These are phyloP conservation scores for Paraescarpia echinospica DNA, from an alignment of 1,140 invertebrate species.

Conservation along the genomic window DNA sequence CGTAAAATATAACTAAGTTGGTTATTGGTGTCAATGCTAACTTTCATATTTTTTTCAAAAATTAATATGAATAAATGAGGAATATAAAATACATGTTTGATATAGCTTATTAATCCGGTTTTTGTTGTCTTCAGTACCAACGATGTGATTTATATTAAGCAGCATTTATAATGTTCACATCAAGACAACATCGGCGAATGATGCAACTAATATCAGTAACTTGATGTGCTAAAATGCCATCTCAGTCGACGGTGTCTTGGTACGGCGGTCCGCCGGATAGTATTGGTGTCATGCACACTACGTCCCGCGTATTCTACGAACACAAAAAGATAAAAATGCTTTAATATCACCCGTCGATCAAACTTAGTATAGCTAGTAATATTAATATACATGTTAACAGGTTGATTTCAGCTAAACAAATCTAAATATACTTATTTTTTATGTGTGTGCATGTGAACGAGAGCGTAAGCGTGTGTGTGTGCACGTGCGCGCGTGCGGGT, in stretches of 20 bases:
- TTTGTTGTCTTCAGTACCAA: no score
- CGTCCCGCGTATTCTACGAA: neutral
- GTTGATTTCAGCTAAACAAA: no score
- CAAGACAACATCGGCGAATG: no score
- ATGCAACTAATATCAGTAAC: neutral
- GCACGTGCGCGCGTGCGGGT: no score
- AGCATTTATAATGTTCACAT: no score
- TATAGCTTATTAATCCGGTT: no score
- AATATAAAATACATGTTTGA: no score
- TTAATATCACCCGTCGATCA: neutral
- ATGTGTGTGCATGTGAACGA: neutral
- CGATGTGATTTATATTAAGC: no score
- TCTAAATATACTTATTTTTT: neutral
- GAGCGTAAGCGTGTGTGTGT: neutral
- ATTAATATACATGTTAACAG: neutral
- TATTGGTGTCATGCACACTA: neutral
- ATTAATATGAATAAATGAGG: no score
- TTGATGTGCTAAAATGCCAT: neutral
- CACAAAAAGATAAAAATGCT: neutral
- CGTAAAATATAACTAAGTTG: no score
- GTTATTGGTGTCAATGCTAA: no score
- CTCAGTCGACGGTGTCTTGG: neutral
- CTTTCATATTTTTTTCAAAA: no score
- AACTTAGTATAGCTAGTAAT: neutral
- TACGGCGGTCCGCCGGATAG: neutral